Evolutionary conservation across 2,113 vertebrate genomes (phyloP).

Genomic region (Stercorarius parasiticus): DNA sequence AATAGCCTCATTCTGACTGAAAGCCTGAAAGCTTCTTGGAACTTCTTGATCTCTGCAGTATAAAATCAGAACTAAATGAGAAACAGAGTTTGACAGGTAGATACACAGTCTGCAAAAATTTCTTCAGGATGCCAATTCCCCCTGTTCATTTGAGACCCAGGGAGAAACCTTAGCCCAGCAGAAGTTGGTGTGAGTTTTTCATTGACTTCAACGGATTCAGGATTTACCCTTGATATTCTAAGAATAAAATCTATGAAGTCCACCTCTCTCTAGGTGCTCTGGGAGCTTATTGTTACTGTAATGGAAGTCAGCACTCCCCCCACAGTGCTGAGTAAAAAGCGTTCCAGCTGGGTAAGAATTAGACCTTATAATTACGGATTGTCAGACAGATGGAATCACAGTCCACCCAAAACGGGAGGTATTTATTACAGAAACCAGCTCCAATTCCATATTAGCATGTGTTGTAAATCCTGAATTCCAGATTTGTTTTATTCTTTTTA

Average conservation of each 20-base stretch:
- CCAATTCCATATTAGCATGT: background rate
- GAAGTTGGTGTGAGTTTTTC: conserved; percentile 1
- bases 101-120: background rate
- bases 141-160: background rate
- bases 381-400: conserved; percentile 8
- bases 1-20: conserved; percentile 54
- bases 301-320: conserved; percentile 31
- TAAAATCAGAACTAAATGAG: conserved; percentile 33
- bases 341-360: conserved; percentile 38
- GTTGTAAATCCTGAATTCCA: background rate
- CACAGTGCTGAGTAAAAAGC: conserved; percentile 35
- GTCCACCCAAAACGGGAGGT: background rate
- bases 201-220: background rate
- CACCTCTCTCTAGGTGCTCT: conserved; percentile 24
- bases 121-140: background rate
- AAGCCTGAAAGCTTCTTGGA: conserved; percentile 61
- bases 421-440: background rate
- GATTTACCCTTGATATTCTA: background rate
- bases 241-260: conserved; percentile 31
- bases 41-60: conserved; percentile 51
- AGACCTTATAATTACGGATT: conserved; percentile 1
- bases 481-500: background rate
- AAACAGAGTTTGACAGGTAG: background rate
- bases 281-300: conserved; percentile 14
- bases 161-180: background rate